Percentiles rank a stretch among this genome's conserved stretches.
phyloP scores from a whole-genome alignment of 2,113 vertebrate species.

The Hystrix cristata region DNA sequence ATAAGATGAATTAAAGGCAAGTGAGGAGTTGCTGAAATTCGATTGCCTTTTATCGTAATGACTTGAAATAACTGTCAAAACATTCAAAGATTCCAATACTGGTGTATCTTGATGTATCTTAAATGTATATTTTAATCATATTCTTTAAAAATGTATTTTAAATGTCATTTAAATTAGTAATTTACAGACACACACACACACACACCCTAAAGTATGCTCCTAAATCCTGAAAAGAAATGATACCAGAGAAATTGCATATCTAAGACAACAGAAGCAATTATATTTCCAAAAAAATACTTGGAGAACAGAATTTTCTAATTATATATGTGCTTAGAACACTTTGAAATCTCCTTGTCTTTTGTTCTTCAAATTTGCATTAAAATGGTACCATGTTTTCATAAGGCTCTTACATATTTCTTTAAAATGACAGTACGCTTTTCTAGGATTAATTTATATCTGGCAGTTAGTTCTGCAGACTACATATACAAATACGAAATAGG shows the following conservation, averaged over 20 bases:
- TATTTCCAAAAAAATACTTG: not conserved
- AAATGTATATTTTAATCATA: not conserved
- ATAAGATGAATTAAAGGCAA: not conserved
- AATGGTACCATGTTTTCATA: not conserved
- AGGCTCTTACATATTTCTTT: not conserved
- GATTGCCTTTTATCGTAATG: not conserved
- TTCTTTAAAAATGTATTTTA: not conserved
- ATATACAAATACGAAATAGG: slow-evolving; percentile 11
- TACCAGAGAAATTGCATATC: not conserved
- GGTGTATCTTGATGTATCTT: not conserved
- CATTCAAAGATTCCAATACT: not conserved
- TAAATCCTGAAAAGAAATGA: not conserved
- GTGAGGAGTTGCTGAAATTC: not conserved
- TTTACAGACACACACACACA: not conserved
- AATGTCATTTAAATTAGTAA: not conserved
- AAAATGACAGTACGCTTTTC: not conserved
- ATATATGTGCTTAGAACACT: not conserved
- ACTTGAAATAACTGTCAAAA: not conserved
- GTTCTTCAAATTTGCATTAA: not conserved
- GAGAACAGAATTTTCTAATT: not conserved
- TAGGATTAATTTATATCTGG: not conserved
- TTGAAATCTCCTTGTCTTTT: not conserved
- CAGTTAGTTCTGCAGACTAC: not conserved
- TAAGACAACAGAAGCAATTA: not conserved
- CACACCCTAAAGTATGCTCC: not conserved